These are phyloP conservation scores for Odontamblyopus lacepedii DNA, from an alignment of 2,797 vertebrate genomes.

Conservation along the genomic window DNA sequence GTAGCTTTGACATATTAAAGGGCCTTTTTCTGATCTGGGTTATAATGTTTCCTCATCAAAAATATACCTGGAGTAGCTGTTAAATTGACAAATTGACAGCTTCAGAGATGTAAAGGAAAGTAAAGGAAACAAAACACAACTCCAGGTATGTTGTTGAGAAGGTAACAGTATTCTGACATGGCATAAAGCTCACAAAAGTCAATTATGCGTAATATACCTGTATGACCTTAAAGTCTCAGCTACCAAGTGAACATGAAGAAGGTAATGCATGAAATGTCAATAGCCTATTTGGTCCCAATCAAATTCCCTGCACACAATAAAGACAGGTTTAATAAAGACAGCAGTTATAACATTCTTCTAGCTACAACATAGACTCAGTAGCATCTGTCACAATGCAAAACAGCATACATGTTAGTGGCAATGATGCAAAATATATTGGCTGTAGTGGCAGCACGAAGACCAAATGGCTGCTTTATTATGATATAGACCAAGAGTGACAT, in stretches of 20 bases:
- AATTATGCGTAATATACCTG: too few species aligned
- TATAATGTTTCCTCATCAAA: too few species aligned
- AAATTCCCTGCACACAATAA: background rate
- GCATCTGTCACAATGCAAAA: background rate
- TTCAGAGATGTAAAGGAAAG: too few species aligned
- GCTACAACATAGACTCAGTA: background rate
- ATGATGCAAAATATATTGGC: background rate
- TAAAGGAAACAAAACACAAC: too few species aligned
- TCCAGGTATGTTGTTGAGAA: too few species aligned
- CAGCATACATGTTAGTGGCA: background rate
- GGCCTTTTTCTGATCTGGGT: too few species aligned
- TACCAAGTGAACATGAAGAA: too few species aligned
- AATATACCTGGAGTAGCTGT: too few species aligned
- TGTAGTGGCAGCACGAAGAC: background rate
- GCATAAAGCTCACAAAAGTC: too few species aligned
- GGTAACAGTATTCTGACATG: too few species aligned
- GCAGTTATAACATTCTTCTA: background rate
- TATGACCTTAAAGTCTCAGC: background rate
- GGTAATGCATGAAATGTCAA: background rate
- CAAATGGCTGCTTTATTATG: background rate
- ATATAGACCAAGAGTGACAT: background rate
- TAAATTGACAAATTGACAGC: too few species aligned
- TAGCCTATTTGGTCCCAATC: background rate
- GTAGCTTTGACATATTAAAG: background rate
- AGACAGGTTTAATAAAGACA: background rate